Evolutionary conservation across 2,888 invertebrate genomes (phyloP), one percentile per base, ranked within the genome.

Genomic region (Megamerina dolium): DNA sequence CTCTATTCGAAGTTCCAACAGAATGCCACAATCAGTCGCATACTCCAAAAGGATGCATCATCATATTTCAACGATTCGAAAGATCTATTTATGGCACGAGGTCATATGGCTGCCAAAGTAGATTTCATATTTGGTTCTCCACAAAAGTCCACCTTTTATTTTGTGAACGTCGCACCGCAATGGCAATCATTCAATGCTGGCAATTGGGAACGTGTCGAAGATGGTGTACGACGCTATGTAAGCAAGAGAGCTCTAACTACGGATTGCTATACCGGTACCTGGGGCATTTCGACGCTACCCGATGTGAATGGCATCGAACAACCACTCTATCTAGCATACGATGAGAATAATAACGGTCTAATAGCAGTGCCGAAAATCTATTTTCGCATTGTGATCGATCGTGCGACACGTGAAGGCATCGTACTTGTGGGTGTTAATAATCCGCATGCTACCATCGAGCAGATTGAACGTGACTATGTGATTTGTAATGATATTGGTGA

Each of bases 171-270:
- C 0, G 75, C 75, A 0, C 78, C 79, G 0, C 78, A 79, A 49
- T 79, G 77, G 77, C 73, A 75, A 54, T 70, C 70, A 2, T 77
- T 81, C 55, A 82, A 82, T 53, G 75, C 63, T 0, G 74, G 75
- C 13, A 80, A 80, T 55, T 81, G 81, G 80, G 70, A 73, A 37
- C 56, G 61, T 1, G 59, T 77, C 13, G 80, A 81, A 60, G 55
- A 55, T 5, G 67, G 70, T 44, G 67, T 76, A 1, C 60, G 78
- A 33, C 60, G 62, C 4, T 75, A 72, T 39, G 75, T 75, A 0
- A 53, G 53, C 2, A 50, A 54, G 5, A 57, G 67, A 13, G 54
- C 58, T 4, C 54, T 72, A 2, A 64, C 68, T 6, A 57, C 73
- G 2, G 65, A 68, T 6, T 73, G 77, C 31, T 78, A 75, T 48